phyloP scores from a whole-genome alignment of 2,113 vertebrate species.

The Pelmatolapia mariae region DNA sequence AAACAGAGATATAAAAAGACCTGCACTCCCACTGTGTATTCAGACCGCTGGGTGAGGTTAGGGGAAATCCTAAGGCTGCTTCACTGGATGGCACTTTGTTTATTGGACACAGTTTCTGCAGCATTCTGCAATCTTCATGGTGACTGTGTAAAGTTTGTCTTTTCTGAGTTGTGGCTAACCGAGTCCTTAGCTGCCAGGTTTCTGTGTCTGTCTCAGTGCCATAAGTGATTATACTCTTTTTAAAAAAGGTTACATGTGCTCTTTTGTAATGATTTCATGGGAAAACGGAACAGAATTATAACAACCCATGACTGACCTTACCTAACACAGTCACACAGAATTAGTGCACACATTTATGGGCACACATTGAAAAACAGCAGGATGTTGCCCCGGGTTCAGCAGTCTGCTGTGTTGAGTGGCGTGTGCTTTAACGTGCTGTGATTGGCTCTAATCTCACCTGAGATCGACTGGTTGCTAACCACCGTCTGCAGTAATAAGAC shows the following conservation, averaged over 20 bases:
- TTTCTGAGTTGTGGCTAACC: conserved; percentile 41
- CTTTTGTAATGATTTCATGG: conserved; percentile 25
- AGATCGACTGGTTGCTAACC: conserved; percentile 9
- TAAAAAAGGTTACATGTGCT: background rate
- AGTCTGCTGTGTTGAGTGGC: conserved; percentile 54
- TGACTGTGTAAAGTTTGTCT: conserved; percentile 62
- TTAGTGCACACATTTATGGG: conserved; percentile 24
- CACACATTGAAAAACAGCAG: conserved; percentile 33
- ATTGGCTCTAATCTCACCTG: conserved; percentile 68
- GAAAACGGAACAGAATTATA: background rate
- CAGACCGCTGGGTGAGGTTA: conserved; percentile 16
- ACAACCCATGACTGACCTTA: conserved; percentile 50
- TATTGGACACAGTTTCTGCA: conserved; percentile 38
- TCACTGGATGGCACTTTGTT: conserved; percentile 33
- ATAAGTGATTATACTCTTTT: background rate
- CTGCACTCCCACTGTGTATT: background rate
- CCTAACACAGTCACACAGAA: conserved; percentile 28
- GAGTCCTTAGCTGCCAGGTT: background rate
- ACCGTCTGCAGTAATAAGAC: background rate
- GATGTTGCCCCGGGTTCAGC: conserved; percentile 9
- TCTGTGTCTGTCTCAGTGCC: conserved; percentile 12
- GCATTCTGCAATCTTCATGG: conserved; percentile 47
- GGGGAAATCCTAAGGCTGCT: conserved; percentile 30
- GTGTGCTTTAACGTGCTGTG: conserved; percentile 51
- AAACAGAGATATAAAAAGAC: conserved; percentile 26